phyloP scores from a whole-genome alignment of 2,113 vertebrate genomes.

The Pyrgilauda ruficollis region DNA sequence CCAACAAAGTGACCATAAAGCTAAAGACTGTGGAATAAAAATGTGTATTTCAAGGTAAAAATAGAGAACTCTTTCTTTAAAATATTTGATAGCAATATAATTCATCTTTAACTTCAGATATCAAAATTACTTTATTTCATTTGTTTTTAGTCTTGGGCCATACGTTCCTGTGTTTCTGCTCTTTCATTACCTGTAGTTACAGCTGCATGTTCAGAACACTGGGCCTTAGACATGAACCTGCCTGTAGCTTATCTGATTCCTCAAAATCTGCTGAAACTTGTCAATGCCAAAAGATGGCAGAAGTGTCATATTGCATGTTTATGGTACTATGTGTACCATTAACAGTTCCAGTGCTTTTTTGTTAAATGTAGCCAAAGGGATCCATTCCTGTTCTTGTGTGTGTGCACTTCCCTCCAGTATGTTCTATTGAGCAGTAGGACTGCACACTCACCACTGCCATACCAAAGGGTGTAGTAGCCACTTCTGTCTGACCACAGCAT shows the following conservation, averaged over 20 bases:
- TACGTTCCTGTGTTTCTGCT: not conserved
- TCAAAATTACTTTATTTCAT: not conserved
- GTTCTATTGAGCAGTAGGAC: not conserved
- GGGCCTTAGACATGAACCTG: not conserved
- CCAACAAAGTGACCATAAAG: not conserved
- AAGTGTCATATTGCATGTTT: not conserved
- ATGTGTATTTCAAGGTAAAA: not conserved
- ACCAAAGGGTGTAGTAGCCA: not conserved
- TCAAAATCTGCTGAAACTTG: not conserved
- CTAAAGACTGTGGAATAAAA: conserved; percentile 29
- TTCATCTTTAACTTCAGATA: not conserved
- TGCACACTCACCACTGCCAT: not conserved
- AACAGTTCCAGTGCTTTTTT: not conserved
- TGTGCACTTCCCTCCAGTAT: not conserved
- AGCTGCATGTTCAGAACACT: not conserved
- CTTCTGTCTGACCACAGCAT: not conserved
- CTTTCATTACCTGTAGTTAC: not conserved
- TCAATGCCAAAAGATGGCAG: not conserved
- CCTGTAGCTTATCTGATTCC: not conserved
- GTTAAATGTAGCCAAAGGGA: not conserved
- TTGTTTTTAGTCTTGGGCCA: not conserved
- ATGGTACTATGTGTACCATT: not conserved
- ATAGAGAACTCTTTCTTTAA: not conserved
- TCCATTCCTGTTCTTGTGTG: not conserved
- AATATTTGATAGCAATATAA: not conserved